These are phyloP conservation scores for Eumaeus atala DNA, from an alignment of 1,140 invertebrate species.

Conservation along the genomic window DNA sequence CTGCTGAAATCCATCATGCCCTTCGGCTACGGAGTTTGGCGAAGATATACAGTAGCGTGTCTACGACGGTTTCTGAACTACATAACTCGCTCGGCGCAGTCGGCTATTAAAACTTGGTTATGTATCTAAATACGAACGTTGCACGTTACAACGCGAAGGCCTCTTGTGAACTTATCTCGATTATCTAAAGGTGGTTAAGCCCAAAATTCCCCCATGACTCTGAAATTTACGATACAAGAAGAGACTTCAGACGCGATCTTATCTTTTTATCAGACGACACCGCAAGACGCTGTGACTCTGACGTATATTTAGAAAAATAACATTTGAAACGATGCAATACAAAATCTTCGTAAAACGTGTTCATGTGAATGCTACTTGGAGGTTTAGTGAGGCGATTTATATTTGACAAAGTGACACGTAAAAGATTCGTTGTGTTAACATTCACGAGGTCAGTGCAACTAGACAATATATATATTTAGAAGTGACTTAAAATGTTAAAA, in stretches of 20 bases:
- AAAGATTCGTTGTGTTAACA: too few species aligned
- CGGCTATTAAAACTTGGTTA: too few species aligned
- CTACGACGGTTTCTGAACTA: too few species aligned
- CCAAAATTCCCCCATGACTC: slow-evolving; percentile 61
- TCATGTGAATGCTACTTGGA: too few species aligned
- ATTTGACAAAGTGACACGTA: too few species aligned
- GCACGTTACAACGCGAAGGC: slow-evolving; percentile 38
- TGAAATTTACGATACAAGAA: slow-evolving; percentile 65
- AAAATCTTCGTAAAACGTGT: neutral
- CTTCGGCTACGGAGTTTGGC: too few species aligned
- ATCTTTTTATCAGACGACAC: slow-evolving; percentile 66
- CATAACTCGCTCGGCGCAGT: too few species aligned
- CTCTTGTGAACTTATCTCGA: slow-evolving; percentile 60
- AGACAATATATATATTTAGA: neutral
- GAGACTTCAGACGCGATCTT: slow-evolving; percentile 60
- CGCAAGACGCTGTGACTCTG: slow-evolving; percentile 36
- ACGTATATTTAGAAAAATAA: slow-evolving; percentile 41
- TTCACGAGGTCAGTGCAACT: too few species aligned
- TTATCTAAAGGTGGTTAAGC: slow-evolving; percentile 71
- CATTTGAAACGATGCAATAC: neutral
- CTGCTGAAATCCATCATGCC: too few species aligned
- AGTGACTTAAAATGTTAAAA: neutral
- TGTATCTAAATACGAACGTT: too few species aligned
- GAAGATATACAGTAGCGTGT: too few species aligned
- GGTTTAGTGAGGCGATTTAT: too few species aligned